Percentiles rank a stretch among this genome's conserved stretches.
Evolutionary conservation across 2,797 vertebrate species (phyloP).

Genomic region (Bovichtus diacanthus): DNA sequence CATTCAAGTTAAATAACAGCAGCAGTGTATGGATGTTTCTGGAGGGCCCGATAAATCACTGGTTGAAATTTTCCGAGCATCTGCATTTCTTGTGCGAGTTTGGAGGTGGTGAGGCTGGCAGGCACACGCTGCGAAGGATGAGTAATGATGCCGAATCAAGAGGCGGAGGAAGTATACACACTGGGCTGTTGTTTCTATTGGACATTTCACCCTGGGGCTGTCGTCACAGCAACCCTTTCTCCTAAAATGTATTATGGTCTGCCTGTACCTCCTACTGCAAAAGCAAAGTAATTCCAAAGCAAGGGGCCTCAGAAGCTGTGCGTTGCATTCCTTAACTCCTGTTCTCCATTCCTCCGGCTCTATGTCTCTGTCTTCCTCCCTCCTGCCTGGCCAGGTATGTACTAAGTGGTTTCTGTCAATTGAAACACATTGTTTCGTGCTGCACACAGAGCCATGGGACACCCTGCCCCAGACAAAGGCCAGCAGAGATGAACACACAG

Average conservation of each 20-base stretch:
- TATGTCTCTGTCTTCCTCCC: conserved; percentile 36
- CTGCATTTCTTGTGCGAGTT: conserved; percentile 61
- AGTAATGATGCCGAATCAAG: conserved; percentile 68
- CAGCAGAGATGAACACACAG: conserved; percentile 25
- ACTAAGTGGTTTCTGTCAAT: conserved; percentile 47
- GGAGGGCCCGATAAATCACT: conserved; percentile 63
- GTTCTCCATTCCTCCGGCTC: conserved; percentile 22
- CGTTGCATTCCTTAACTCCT: conserved; percentile 34
- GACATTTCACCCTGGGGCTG: conserved; percentile 67
- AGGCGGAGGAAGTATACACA: conserved; percentile 67
- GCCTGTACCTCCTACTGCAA: conserved; percentile 41
- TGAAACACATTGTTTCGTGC: conserved; percentile 50
- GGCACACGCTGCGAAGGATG: conserved; percentile 68
- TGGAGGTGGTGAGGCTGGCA: conserved; percentile 62
- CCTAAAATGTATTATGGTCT: conserved; percentile 61
- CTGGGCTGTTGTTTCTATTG: conserved; percentile 72
- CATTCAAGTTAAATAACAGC: conserved; percentile 49
- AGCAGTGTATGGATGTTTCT: conserved; percentile 37
- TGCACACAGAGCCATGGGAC: conserved; percentile 20
- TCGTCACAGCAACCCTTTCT: conserved; percentile 51
- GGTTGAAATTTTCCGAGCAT: conserved; percentile 59
- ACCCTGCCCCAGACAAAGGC: conserved; percentile 15
- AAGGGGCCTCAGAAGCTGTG: conserved; percentile 25
- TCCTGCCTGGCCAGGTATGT: conserved; percentile 37
- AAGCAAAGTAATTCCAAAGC: conserved; percentile 46